Evolutionary conservation across 1,140 invertebrate genomes (phyloP).

Genomic region (Achroia grisella): DNA sequence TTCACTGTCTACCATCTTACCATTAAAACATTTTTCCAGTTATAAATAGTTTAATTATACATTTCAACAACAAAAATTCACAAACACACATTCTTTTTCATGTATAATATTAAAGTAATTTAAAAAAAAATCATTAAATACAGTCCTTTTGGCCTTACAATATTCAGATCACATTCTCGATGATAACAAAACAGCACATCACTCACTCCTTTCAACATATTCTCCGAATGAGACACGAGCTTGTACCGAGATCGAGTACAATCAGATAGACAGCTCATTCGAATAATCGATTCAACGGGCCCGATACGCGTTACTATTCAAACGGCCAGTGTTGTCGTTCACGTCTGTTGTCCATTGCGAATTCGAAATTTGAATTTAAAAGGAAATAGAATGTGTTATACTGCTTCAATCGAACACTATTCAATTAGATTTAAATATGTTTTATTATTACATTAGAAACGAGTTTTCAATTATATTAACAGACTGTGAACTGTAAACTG

Average conservation of each 20-base stretch:
- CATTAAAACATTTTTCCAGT: too few species aligned
- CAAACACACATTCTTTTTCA: too few species aligned
- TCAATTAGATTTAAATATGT: too few species aligned
- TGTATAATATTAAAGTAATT: too few species aligned
- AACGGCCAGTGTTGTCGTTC: constrained; percentile 15
- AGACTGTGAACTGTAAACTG: too few species aligned
- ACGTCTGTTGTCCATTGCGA: constrained; percentile 9
- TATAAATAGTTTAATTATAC: too few species aligned
- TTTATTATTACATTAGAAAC: too few species aligned
- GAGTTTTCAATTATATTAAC: too few species aligned
- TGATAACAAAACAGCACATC: constrained; percentile 8
- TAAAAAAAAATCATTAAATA: too few species aligned
- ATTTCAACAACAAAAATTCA: too few species aligned
- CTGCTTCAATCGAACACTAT: constrained; percentile 10
- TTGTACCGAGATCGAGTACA: constrained; percentile 16
- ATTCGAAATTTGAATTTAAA: constrained; percentile 36
- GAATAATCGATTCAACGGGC: constrained; percentile 36
- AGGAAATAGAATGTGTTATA: constrained; percentile 18
- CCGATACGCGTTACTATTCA: constrained; percentile 21
- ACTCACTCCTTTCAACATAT: constrained; percentile 10
- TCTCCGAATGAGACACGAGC: constrained; percentile 6
- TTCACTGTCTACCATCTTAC: too few species aligned
- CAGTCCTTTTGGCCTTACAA: too few species aligned
- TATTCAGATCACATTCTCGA: background rate
- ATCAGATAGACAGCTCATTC: constrained; percentile 38